These are phyloP conservation scores for Drosophila helvetica DNA, from an alignment of 2,888 invertebrate species.

Conservation along the genomic window DNA sequence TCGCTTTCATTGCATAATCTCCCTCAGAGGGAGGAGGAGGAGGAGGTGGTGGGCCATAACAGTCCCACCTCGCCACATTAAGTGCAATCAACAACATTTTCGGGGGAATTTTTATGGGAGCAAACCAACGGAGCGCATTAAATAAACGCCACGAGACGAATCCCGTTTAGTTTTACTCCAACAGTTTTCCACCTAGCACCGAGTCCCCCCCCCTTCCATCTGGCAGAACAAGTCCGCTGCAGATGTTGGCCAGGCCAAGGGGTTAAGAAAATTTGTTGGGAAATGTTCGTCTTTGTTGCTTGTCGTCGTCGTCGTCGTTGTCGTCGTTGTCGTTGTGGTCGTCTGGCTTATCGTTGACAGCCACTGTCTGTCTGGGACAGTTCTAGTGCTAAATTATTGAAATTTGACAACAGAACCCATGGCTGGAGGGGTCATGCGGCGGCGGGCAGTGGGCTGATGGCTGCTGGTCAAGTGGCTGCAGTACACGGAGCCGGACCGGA, in stretches of 20 bases:
- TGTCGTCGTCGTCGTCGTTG: conserved; percentile 52
- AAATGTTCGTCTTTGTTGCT: conserved; percentile 57
- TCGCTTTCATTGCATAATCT: conserved; percentile 47
- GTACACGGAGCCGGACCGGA: conserved; percentile 2
- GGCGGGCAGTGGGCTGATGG: neutral
- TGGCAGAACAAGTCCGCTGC: conserved; percentile 3
- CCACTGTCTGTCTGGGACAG: conserved; percentile 63
- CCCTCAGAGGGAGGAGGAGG: neutral
- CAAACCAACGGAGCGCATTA: conserved; percentile 69
- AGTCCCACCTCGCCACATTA: conserved; percentile 55
- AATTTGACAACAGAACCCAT: conserved; percentile 62
- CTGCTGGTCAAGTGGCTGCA: conserved; percentile 37
- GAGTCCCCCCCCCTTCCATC: conserved; percentile 2
- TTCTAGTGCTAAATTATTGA: conserved; percentile 64
- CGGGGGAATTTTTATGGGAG: conserved; percentile 40
- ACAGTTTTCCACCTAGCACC: conserved; percentile 47
- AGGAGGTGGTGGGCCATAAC: conserved; percentile 49
- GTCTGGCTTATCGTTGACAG: conserved; percentile 69
- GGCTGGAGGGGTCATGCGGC: conserved; percentile 12
- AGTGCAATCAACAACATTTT: conserved; percentile 44
- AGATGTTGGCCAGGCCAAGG: conserved; percentile 17
- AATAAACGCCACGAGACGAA: conserved; percentile 70
- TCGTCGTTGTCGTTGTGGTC: conserved; percentile 39
- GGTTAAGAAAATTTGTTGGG: conserved; percentile 34
- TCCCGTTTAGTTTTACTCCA: conserved; percentile 74